Base-by-base conservation (phyloP, 2,113 vertebrate species). In the Procavia capensis region DNA sequence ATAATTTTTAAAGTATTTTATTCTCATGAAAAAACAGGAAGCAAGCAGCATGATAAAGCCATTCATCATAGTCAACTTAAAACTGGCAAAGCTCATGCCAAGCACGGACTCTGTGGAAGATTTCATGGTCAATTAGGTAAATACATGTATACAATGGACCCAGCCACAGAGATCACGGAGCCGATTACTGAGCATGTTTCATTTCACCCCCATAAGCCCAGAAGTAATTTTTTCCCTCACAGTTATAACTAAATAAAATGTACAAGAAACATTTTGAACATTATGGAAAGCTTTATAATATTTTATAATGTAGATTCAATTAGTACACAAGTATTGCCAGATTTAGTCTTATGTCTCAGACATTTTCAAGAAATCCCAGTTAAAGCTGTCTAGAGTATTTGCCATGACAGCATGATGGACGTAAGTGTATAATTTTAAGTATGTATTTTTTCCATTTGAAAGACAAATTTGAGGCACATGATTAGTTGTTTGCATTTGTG, bases 51-150 rank as follows among this genome's bases (percentile, higher is more conserved):
- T 94, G 95, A 98, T 97, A 97, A 98, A 98, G 97, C 57, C 97
- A 98, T 98, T 98, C 92, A 97, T 98, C 98, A 98, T 47, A 95
- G 96, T 98, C 98, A 98, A 97, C 97, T 98, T 98, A 96, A 97
- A 97, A 97, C 93, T 43, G 36, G 94, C 90, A 97, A 88, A 94
- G 96, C 96, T 97, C 90, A 92, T 78, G 97, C 97, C 97, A 98
- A 97, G 94, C 96, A 74, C 0, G 25, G 97, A 97, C 98, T 98
- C 96, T 95, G 97, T 96, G 96, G 94, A 97, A 98, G 97, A 98
- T 98, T 99, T 98, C 98, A 98, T 94, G 98, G 98, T 98, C 98
- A 98, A 98, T 99, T 98, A 98, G 97, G 97, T 98, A 98, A 98
- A 98, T 98, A 98, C 97, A 98, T 95, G 97, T 98, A 98, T 96